A percentile compares a stretch with the other conserved stretches of the same genome.
phyloP scores from a whole-genome alignment of 2,113 vertebrate genomes.

The Carassius auratus region DNA sequence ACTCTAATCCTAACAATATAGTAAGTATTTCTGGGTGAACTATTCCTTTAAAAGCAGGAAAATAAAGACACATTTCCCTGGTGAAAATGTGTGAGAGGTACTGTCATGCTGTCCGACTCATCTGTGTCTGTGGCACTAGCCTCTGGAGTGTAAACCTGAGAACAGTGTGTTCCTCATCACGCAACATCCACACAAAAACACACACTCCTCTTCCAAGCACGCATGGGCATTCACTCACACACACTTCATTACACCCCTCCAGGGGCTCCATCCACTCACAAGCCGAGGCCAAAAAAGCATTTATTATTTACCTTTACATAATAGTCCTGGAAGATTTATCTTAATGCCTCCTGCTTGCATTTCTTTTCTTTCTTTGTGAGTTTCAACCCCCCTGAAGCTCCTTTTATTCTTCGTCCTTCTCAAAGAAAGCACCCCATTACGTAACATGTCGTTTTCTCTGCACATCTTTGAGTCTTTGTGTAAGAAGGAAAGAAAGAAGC shows the following conservation, averaged over 20 bases:
- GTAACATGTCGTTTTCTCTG: constrained; percentile 34
- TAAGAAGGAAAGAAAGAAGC: constrained; percentile 24
- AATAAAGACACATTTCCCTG: not conserved
- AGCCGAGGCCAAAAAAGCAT: constrained; percentile 12
- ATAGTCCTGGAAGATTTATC: constrained; percentile 23
- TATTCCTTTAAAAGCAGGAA: not conserved
- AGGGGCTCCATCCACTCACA: constrained; percentile 38
- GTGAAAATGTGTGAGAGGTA: constrained; percentile 1
- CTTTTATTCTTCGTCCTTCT: constrained; percentile 25
- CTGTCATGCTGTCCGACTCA: constrained; percentile 20
- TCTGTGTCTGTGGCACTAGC: constrained; percentile 10
- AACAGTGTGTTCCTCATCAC: constrained; percentile 49
- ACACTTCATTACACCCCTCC: constrained; percentile 42
- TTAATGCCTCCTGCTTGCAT: constrained; percentile 33
- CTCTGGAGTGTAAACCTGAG: constrained; percentile 30
- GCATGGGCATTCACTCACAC: constrained; percentile 10
- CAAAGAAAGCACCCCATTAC: constrained; percentile 43
- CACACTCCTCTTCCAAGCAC: not conserved
- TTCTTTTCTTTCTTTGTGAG: not conserved
- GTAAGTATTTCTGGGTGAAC: not conserved
- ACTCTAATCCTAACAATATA: no score
- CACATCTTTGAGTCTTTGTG: constrained; percentile 24
- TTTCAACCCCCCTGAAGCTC: constrained; percentile 28
- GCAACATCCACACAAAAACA: constrained; percentile 16
- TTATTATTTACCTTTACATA: constrained; percentile 48